These are phyloP conservation scores for Laspeyria flexula DNA, from an alignment of 2,888 invertebrate genomes.

Conservation along the genomic window DNA sequence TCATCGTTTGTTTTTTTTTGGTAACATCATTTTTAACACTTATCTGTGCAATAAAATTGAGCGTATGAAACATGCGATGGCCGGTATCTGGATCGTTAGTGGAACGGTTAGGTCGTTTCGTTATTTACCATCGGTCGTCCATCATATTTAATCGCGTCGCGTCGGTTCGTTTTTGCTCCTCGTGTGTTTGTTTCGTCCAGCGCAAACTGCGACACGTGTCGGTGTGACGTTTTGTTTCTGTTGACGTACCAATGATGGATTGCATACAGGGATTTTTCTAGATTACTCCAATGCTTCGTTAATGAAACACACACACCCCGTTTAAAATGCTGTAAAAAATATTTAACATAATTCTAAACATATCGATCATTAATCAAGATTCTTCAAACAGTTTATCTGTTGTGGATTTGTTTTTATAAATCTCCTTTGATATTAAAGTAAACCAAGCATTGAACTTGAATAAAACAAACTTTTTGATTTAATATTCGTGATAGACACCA, in stretches of 20 bases:
- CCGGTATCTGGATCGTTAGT: constrained; percentile 70
- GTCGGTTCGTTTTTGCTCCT: constrained; percentile 58
- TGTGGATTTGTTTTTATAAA: too few species aligned
- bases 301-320: constrained; percentile 16
- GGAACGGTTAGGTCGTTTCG: constrained; percentile 69
- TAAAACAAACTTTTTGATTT: not conserved
- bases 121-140: constrained; percentile 71
- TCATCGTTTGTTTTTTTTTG: constrained; percentile 27
- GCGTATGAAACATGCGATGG: constrained; percentile 63
- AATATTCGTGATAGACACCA: not conserved
- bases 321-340: not conserved
- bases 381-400: too few species aligned
- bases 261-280: constrained; percentile 48
- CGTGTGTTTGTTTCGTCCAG: constrained; percentile 49
- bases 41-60: constrained; percentile 65
- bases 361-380: too few species aligned
- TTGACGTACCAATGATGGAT: constrained; percentile 59
- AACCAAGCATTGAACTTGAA: too few species aligned
- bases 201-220: constrained; percentile 64
- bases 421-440: too few species aligned
- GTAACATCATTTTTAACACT: constrained; percentile 50
- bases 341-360: too few species aligned
- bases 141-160: constrained; percentile 77
- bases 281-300: constrained; percentile 33
- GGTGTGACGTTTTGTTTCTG: constrained; percentile 60